Evolutionary conservation across 2,797 vertebrate genomes (phyloP).

Genomic region (Pyrocephalus nanus): DNA sequence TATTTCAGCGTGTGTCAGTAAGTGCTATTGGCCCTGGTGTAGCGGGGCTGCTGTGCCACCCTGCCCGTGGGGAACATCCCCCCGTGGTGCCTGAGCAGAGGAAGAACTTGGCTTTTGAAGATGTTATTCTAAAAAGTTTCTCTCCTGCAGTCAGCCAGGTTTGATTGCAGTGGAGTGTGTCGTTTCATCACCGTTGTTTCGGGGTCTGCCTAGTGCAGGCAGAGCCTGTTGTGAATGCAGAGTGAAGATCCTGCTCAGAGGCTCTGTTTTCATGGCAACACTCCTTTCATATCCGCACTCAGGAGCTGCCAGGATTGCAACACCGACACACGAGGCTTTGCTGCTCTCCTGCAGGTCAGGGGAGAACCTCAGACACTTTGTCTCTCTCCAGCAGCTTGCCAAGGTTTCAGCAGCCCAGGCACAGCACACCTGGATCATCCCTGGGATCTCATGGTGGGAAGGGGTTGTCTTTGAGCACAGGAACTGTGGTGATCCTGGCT

Average conservation of each 20-base stretch:
- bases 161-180: background rate
- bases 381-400: background rate
- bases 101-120: background rate
- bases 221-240: background rate
- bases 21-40: too few species aligned
- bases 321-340: background rate
- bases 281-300: background rate
- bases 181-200: background rate
- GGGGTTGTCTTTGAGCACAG: background rate
- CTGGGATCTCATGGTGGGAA: background rate
- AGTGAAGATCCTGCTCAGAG: background rate
- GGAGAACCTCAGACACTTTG: background rate
- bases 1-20: background rate
- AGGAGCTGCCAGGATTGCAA: background rate
- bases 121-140: background rate
- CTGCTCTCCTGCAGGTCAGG: background rate
- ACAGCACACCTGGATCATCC: accelerated
- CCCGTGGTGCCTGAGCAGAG: background rate
- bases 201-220: background rate
- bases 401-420: background rate
- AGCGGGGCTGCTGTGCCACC: background rate
- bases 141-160: background rate
- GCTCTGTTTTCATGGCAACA: conserved; percentile 54
- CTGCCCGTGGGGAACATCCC: background rate
- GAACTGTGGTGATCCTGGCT: background rate